These are phyloP conservation scores for Polypedilum pembai DNA, from an alignment of 1,140 invertebrate genomes.

Conservation along the genomic window DNA sequence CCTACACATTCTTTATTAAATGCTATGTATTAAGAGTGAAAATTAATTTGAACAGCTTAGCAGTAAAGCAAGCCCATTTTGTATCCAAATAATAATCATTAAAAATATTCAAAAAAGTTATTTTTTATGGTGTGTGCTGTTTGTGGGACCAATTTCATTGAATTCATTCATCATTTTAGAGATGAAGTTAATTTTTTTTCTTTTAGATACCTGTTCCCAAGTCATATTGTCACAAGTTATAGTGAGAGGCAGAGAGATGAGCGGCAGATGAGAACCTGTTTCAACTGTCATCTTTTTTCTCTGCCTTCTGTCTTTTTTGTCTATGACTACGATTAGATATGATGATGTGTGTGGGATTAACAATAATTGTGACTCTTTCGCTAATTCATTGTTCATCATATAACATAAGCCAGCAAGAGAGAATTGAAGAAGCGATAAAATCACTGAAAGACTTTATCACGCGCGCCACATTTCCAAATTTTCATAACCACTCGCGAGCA, in stretches of 20 bases:
- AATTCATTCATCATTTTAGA: not conserved
- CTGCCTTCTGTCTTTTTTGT: not conserved
- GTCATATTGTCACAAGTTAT: not conserved
- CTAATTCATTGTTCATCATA: not conserved
- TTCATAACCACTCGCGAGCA: not conserved
- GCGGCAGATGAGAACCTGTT: not conserved
- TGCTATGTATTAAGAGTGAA: not conserved
- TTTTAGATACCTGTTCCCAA: not conserved
- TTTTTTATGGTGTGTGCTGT: too few relatives aligned
- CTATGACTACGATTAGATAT: not conserved
- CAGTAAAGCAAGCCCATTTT: not conserved
- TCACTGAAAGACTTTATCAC: not conserved
- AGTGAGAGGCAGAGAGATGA: not conserved
- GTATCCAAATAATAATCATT: not conserved
- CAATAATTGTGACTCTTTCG: not conserved
- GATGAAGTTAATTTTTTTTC: not conserved
- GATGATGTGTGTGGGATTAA: conserved; percentile 10
- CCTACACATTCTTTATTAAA: too few relatives aligned
- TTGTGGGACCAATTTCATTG: not conserved
- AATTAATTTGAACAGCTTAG: not conserved
- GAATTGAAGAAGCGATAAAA: not conserved
- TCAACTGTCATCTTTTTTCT: not conserved
- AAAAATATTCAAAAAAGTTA: not conserved
- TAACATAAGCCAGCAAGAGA: not conserved
- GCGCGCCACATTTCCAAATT: not conserved